Evolutionary conservation across 1,140 invertebrate species (phyloP), one percentile per base, ranked within the genome.

Genomic region (Araneus ventricosus): DNA sequence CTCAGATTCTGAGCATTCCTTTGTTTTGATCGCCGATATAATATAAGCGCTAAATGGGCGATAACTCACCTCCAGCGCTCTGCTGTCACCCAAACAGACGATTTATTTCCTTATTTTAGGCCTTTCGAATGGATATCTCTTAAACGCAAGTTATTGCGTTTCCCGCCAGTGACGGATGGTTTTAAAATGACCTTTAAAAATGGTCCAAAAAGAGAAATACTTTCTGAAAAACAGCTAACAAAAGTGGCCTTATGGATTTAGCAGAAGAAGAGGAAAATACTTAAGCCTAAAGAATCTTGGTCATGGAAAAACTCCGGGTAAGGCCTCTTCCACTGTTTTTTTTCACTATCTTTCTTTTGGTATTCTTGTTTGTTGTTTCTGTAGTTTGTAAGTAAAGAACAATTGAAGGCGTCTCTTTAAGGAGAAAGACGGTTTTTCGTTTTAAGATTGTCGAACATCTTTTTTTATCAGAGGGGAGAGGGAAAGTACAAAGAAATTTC

Each of bases 101-200:
- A 84, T 84, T 84, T 84, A 84, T 84, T n/a, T 57, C 41, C 82
- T 84, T 84, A 84, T 84, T 84, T 57, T 84, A 27, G 41, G 27
- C 82, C 41, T 84, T 52, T 57, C 41, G 45, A 84, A 84, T 52
- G 30, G 82, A 84, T 84, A 84, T 84, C 82, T 52, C 45, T 27
- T 84, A 84, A 84, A 84, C 39, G 82, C 82, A 57, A 84, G 82
- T 84, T 84, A 84, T 84, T 84, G 82, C 82, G 2, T 84, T 52
- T 41, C 80, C 80, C 80, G 10, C 80, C 80, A n/a, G 34, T 84
- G 82, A 84, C 39, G 24, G 82, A 84, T 84, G 82, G 82, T 57
- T 84, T 84, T 30, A 84, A 84, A 84, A 84, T 84, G 82, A 84
- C 82, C 82, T 84, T 30, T 57, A 41, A 57, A 57, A 84, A 84